phyloP scores from a whole-genome alignment of 2,888 invertebrate genomes.

The Taphrorychus bicolor region DNA sequence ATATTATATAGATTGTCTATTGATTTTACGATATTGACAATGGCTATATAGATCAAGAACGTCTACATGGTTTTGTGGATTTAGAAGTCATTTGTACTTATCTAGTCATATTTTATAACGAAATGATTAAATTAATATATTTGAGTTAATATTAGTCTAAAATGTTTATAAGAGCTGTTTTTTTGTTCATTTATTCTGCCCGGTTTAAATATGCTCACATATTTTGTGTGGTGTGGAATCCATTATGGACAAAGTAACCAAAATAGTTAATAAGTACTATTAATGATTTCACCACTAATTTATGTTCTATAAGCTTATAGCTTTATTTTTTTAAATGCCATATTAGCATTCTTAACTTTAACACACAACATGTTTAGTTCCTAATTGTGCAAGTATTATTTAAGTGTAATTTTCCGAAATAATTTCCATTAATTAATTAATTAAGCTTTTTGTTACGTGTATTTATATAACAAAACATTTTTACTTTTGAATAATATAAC shows the following conservation, averaged over 20 bases:
- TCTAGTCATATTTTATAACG: constrained; percentile 2
- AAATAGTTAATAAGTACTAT: constrained; percentile 7
- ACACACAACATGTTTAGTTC: not conserved
- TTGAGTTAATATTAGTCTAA: constrained; percentile 2
- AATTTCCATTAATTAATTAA: constrained; percentile 24
- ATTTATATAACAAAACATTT: constrained; percentile 24
- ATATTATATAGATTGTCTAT: too few species aligned
- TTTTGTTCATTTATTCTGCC: not conserved
- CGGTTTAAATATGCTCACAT: not conserved
- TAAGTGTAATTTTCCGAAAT: not conserved
- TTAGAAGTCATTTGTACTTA: not conserved
- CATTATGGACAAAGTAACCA: constrained; percentile 8
- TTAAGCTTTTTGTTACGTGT: too few species aligned
- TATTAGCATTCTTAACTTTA: constrained; percentile 1
- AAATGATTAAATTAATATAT: constrained; percentile 5
- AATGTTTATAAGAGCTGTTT: too few species aligned
- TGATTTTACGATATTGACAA: not conserved
- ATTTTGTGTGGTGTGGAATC: not conserved
- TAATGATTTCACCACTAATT: not conserved
- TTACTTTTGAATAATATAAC: constrained; percentile 30
- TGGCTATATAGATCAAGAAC: not conserved
- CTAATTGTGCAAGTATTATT: constrained; percentile 1
- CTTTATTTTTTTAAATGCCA: constrained; percentile 12
- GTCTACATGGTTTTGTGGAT: not conserved
- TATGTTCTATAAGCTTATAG: not conserved